A percentile compares a stretch with the other conserved stretches of the same genome.
These are phyloP conservation scores for Pithys albifrons DNA, from an alignment of 2,113 vertebrate species.

Conservation along the genomic window DNA sequence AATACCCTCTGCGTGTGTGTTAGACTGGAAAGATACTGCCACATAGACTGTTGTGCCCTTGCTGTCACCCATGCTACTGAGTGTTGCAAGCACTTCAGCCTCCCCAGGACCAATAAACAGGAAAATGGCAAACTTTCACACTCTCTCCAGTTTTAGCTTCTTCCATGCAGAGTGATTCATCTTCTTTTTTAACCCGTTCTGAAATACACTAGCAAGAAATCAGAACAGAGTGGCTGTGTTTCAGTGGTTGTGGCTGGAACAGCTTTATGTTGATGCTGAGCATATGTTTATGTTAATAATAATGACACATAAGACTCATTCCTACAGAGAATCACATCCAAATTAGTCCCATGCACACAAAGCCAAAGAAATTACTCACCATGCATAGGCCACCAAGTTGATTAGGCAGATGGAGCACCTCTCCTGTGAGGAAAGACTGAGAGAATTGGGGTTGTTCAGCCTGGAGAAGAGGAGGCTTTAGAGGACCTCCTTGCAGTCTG, in stretches of 20 bases:
- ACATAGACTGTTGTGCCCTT: background rate
- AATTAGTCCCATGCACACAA: background rate
- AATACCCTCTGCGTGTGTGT: background rate
- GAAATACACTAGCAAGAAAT: background rate
- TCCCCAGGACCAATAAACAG: background rate
- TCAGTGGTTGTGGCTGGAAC: background rate
- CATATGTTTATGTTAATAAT: background rate
- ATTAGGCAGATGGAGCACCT: background rate
- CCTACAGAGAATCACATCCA: background rate
- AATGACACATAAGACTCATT: background rate
- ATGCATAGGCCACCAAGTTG: background rate
- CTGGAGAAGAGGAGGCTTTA: background rate
- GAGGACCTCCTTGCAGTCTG: background rate
- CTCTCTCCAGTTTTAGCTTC: background rate
- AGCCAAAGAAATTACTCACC: background rate
- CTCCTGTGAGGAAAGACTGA: background rate
- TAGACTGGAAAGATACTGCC: background rate
- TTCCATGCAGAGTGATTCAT: background rate
- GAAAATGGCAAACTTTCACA: background rate
- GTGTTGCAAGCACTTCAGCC: background rate
- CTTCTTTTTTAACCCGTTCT: background rate
- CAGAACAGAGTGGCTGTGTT: background rate
- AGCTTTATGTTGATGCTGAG: constrained; percentile 3
- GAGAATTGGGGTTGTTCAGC: background rate
- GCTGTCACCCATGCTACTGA: background rate